A percentile compares a stretch with the other conserved stretches of the same genome.
These are phyloP conservation scores for Leptothorax acervorum DNA, from an alignment of 2,888 invertebrate genomes.

Conservation along the genomic window DNA sequence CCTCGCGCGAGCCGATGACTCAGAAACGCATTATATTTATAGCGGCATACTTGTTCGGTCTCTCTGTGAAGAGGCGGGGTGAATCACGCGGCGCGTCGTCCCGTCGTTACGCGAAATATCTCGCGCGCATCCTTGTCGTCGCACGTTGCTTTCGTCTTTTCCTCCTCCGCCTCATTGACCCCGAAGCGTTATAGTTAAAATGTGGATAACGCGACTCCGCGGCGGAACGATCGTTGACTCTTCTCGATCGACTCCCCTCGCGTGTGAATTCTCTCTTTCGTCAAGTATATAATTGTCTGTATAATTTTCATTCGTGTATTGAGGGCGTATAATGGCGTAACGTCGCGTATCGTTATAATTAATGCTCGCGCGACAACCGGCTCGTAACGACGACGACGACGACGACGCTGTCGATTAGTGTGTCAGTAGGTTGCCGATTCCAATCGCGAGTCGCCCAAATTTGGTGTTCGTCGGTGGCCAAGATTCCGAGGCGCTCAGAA, in stretches of 20 bases:
- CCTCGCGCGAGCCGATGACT: slow-evolving; percentile 69
- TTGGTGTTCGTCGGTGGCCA: slow-evolving; percentile 75
- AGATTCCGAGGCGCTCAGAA: slow-evolving; percentile 63
- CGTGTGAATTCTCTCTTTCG: not conserved
- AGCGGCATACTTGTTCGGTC: slow-evolving; percentile 57
- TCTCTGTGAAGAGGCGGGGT: slow-evolving; percentile 54
- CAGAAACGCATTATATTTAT: slow-evolving; percentile 75
- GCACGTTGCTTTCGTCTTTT: not conserved
- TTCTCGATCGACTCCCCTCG: not conserved
- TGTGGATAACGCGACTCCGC: not conserved
- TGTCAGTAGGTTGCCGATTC: slow-evolving; percentile 81
- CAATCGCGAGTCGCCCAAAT: slow-evolving; percentile 79
- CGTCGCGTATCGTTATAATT: slow-evolving; percentile 10
- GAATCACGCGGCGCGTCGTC: slow-evolving; percentile 61
- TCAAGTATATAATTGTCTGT: not conserved
- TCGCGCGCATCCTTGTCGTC: not conserved
- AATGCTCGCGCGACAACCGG: not conserved
- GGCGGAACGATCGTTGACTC: not conserved
- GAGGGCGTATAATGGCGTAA: not conserved
- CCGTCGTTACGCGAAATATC: slow-evolving; percentile 34
- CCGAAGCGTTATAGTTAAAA: not conserved
- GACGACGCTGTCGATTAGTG: slow-evolving; percentile 72
- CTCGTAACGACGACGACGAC: slow-evolving; percentile 1
- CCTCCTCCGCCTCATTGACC: slow-evolving; percentile 1
- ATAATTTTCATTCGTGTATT: not conserved